Conservation (phyloP, 2,113 vertebrate species). For the Dicrurus megarhynchus region DNA sequence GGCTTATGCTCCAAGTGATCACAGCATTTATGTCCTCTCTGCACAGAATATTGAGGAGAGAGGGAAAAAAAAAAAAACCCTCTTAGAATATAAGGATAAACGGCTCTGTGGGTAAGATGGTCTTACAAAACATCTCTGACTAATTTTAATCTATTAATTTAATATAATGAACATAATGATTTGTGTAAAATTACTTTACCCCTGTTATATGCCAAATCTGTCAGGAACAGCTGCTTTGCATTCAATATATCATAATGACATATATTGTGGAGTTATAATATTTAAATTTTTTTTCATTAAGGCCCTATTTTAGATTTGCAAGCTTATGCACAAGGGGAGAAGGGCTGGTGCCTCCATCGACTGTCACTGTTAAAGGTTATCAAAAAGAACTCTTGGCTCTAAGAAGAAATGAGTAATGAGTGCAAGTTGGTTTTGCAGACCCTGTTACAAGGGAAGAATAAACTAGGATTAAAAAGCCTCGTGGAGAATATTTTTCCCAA, state of each 20-base stretch:
- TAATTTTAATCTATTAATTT: slow-evolving; percentile 53
- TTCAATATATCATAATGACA: background rate
- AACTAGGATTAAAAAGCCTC: background rate
- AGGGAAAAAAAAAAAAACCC: background rate
- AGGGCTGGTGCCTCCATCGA: background rate
- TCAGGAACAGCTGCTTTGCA: slow-evolving; percentile 53
- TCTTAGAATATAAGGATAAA: slow-evolving; percentile 24
- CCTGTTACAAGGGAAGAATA: background rate
- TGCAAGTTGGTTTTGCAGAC: background rate
- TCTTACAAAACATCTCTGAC: slow-evolving; percentile 7
- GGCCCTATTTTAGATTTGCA: background rate
- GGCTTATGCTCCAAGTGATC: slow-evolving; percentile 61
- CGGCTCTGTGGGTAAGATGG: slow-evolving; percentile 2
- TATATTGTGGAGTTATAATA: background rate
- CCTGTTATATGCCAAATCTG: slow-evolving; percentile 46
- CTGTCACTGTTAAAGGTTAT: background rate
- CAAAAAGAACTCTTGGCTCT: background rate
- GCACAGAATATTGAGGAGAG: slow-evolving; percentile 24
- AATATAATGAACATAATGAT: slow-evolving; percentile 39
- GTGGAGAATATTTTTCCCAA: background rate
- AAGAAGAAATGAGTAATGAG: background rate
- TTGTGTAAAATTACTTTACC: slow-evolving; percentile 40
- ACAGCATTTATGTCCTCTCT: slow-evolving; percentile 37
- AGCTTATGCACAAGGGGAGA: background rate
- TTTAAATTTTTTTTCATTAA: slow-evolving; percentile 2